These are phyloP conservation scores for Capreolus pygargus DNA, from an alignment of 2,113 vertebrate genomes.

Conservation along the genomic window DNA sequence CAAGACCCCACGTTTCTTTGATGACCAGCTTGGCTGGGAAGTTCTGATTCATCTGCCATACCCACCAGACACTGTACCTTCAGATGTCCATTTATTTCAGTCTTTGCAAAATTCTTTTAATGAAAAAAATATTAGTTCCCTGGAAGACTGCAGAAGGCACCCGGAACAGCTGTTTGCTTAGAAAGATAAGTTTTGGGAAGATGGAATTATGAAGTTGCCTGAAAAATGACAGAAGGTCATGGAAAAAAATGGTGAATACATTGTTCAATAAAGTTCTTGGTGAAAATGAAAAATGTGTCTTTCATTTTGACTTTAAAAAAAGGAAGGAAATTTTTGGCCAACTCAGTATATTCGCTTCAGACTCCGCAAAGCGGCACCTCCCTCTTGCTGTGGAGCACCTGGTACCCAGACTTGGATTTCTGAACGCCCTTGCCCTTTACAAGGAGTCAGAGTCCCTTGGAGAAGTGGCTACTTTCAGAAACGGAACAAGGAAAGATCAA, in stretches of 20 bases:
- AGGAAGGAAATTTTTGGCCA: neutral
- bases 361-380: neutral
- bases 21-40: neutral
- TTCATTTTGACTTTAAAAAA: neutral
- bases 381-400: neutral
- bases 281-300: neutral
- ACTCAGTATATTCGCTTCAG: neutral
- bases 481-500: neutral
- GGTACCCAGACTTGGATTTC: neutral
- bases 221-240: neutral
- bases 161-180: rapidly evolving
- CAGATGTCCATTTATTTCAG: neutral
- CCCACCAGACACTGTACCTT: neutral
- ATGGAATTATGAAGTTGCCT: neutral
- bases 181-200: neutral
- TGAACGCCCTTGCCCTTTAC: neutral
- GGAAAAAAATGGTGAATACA: neutral
- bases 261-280: neutral
- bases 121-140: neutral
- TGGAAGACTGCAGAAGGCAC: neutral
- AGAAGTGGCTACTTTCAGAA: neutral
- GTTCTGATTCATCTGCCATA: neutral
- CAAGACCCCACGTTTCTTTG: neutral
- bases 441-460: neutral
- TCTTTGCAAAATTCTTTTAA: neutral